phyloP scores from a whole-genome alignment of 2,113 vertebrate species.

The Erinaceus europaeus region DNA sequence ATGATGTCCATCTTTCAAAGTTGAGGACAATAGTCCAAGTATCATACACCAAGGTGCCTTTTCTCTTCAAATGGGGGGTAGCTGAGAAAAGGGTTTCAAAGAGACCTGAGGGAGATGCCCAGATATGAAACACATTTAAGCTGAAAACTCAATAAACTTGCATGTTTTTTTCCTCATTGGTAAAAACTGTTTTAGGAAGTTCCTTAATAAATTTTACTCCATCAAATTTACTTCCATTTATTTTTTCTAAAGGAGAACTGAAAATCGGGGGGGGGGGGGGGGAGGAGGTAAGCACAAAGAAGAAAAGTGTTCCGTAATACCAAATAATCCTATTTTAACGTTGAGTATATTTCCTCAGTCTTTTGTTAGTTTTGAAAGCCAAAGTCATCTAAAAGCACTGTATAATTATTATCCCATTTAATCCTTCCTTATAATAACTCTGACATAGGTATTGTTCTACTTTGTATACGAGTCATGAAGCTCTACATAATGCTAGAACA shows the following conservation, averaged over 20 bases:
- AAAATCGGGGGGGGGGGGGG: background rate
- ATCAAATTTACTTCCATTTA: background rate
- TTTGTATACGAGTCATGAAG: background rate
- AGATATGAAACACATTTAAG: background rate
- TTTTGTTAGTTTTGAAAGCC: background rate
- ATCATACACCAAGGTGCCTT: background rate
- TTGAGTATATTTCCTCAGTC: background rate
- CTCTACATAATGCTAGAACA: background rate
- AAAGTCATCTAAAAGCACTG: slow-evolving; percentile 8
- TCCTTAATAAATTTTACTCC: background rate
- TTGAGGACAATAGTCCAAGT: background rate
- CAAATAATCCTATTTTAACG: background rate
- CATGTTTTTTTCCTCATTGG: background rate
- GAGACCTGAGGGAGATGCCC: background rate
- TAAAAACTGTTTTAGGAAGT: background rate
- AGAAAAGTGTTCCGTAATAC: background rate
- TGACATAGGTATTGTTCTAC: background rate
- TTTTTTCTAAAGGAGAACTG: background rate
- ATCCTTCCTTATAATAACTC: background rate
- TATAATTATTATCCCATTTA: slow-evolving; percentile 13
- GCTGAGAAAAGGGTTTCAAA: background rate
- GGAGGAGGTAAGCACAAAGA: background rate
- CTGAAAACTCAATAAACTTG: background rate
- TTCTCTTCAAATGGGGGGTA: background rate
- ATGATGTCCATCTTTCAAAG: background rate